A percentile compares a stretch with the other conserved stretches of the same genome.
phyloP scores from a whole-genome alignment of 2,113 vertebrate genomes.

The Nothoprocta perdicaria region DNA sequence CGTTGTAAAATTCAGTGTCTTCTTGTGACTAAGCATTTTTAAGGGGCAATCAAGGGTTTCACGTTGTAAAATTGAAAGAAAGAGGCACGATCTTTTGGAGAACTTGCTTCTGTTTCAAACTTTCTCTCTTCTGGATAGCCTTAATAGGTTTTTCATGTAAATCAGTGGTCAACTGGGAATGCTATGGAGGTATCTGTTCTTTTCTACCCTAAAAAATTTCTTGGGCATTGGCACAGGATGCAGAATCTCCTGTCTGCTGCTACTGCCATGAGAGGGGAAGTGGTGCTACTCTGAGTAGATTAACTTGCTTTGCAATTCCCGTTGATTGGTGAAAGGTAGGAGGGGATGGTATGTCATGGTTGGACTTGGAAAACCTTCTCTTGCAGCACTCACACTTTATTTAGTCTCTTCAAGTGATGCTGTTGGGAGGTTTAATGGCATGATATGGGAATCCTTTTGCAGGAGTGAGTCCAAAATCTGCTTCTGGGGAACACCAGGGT shows the following conservation, averaged over 20 bases:
- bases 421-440: neutral
- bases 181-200: neutral
- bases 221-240: accelerated
- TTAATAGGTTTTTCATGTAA: neutral
- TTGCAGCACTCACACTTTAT: neutral
- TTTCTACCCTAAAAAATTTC: neutral
- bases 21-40: neutral
- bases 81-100: neutral
- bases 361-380: neutral
- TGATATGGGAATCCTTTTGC: accelerated
- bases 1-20: neutral
- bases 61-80: neutral
- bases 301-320: neutral
- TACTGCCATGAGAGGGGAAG: neutral
- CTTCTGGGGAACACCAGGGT: accelerated
- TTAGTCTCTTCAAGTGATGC: neutral
- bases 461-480: neutral
- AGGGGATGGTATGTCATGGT: neutral
- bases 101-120: neutral
- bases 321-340: neutral
- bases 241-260: neutral
- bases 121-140: neutral
- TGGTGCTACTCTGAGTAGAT: neutral
- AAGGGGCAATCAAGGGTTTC: neutral
- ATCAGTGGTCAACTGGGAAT: neutral